A percentile compares a stretch with the other conserved stretches of the same genome.
phyloP scores from a whole-genome alignment of 2,888 invertebrate species.

The Globia sparganii region DNA sequence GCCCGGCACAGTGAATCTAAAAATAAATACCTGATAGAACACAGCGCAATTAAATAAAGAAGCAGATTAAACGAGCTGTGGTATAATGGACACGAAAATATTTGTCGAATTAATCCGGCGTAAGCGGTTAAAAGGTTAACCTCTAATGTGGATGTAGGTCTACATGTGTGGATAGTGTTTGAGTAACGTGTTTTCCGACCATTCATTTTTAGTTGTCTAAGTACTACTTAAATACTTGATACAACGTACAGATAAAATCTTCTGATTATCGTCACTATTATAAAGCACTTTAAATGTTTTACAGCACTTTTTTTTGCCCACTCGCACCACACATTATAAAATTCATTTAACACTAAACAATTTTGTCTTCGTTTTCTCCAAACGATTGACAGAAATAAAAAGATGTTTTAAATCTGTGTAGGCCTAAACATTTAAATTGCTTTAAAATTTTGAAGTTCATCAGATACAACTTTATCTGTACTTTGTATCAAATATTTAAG shows the following conservation, averaged over 20 bases:
- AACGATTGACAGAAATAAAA: background rate
- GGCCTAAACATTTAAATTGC: background rate
- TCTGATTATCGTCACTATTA: no score
- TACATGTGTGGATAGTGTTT: background rate
- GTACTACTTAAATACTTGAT: background rate
- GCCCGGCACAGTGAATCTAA: no score
- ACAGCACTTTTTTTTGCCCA: no score
- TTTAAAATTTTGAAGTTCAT: background rate
- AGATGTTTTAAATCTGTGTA: background rate
- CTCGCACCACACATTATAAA: background rate
- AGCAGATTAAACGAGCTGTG: no score
- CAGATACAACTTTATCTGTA: background rate
- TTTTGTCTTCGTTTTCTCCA: background rate
- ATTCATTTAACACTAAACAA: background rate
- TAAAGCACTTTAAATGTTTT: no score
- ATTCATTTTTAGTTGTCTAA: background rate
- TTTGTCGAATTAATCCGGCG: no score
- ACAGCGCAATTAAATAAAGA: no score
- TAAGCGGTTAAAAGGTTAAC: no score
- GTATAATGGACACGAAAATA: no score
- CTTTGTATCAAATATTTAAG: background rate
- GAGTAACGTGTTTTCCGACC: background rate
- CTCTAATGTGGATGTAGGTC: background rate
- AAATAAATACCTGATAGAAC: no score
- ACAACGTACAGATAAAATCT: no score